Conservation (phyloP, 2,888 invertebrate species). For the Caenorhabditis doughertyi region DNA sequence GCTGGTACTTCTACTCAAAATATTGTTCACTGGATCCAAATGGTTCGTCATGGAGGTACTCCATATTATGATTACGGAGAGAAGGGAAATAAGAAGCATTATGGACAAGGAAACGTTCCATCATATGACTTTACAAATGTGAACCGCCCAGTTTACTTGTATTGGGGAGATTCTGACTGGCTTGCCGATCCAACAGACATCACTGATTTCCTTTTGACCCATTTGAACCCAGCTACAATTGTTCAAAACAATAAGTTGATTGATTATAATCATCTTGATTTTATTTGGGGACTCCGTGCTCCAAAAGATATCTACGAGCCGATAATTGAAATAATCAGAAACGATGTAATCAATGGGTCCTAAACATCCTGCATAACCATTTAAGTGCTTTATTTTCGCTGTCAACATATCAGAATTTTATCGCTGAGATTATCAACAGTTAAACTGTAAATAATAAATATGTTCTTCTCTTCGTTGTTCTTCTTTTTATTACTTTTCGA, state of each 20-base stretch:
- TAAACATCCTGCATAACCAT: slow-evolving; percentile 16
- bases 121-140: slow-evolving; percentile 72
- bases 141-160: slow-evolving; percentile 70
- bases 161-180: slow-evolving; percentile 76
- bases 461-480: neutral
- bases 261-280: slow-evolving; percentile 77
- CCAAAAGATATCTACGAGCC: slow-evolving; percentile 73
- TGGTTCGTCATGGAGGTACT: slow-evolving; percentile 70
- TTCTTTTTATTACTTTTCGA: neutral
- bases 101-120: slow-evolving; percentile 70
- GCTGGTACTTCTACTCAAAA: slow-evolving; percentile 84
- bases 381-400: slow-evolving; percentile 14
- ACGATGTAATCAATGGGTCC: slow-evolving; percentile 55
- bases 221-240: slow-evolving; percentile 51
- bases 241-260: slow-evolving; percentile 65
- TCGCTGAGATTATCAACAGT: neutral
- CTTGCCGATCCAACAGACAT: slow-evolving; percentile 75
- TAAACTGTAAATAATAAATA: slow-evolving; percentile 20
- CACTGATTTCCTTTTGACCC: slow-evolving; percentile 55
- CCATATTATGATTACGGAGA: slow-evolving; percentile 70
- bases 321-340: slow-evolving; percentile 66
- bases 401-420: slow-evolving; percentile 35
- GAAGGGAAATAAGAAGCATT: slow-evolving; percentile 70
- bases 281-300: slow-evolving; percentile 76
- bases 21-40: slow-evolving; percentile 84